Conservation (phyloP, 2,113 vertebrate species). For the Ceratotherium simum region DNA sequence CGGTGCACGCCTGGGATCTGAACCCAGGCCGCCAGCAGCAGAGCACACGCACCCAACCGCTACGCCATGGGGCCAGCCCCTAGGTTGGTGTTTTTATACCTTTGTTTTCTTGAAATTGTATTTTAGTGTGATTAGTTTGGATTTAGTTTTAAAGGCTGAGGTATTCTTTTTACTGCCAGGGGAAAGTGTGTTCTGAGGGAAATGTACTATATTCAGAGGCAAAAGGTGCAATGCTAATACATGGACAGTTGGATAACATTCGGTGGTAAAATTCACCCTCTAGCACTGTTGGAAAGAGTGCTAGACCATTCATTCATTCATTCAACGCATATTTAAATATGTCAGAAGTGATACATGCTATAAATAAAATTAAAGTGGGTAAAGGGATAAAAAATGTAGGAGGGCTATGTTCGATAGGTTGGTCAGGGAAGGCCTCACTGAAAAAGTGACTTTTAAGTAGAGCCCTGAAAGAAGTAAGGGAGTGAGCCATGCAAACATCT, state of each 20-base stretch:
- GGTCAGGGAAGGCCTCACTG: neutral
- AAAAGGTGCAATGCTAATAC: neutral
- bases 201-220: neutral
- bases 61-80: too few relatives aligned
- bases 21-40: too few relatives aligned
- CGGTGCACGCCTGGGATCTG: too few relatives aligned
- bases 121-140: neutral
- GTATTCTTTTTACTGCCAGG: neutral
- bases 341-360: neutral
- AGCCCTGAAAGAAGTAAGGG: neutral
- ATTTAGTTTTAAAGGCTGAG: neutral
- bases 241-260: neutral
- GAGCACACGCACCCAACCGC: too few relatives aligned
- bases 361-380: constrained; percentile 1
- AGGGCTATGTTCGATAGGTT: neutral
- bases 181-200: neutral
- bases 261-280: neutral
- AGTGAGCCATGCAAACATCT: neutral
- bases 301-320: neutral
- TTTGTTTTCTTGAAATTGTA: neutral
- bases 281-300: neutral
- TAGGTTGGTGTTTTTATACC: neutral
- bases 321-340: constrained; percentile 10
- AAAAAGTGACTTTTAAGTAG: neutral
- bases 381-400: neutral